Conservation (phyloP, 2,888 invertebrate genomes). For the Atherix ibis region DNA sequence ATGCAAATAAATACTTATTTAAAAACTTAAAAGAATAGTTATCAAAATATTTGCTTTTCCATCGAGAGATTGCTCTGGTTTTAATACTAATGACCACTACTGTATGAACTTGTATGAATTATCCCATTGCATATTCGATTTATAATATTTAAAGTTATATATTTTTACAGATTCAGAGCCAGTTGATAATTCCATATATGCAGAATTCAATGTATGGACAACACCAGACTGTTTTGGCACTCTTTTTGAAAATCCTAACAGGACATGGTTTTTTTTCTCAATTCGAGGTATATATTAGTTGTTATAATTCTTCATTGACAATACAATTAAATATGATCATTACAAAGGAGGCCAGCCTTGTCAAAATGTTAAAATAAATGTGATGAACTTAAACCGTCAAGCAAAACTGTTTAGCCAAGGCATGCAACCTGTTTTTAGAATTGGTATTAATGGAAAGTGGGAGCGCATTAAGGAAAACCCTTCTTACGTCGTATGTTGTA, state of each 20-base stretch:
- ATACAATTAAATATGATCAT: conserved; percentile 1
- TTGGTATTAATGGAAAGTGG: conserved; percentile 69
- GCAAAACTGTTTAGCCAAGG: conserved; percentile 83
- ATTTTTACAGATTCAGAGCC: conserved; percentile 7
- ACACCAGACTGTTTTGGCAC: conserved; percentile 78
- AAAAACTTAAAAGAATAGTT: too few relatives aligned
- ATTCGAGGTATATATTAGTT: conserved; percentile 36
- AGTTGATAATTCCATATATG: conserved; percentile 25
- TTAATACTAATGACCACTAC: too few relatives aligned
- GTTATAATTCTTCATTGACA: not conserved
- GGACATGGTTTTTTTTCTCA: conserved; percentile 89
- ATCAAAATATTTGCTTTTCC: too few relatives aligned
- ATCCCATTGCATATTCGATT: too few relatives aligned
- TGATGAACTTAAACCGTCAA: conserved; percentile 79
- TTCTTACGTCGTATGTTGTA: conserved; percentile 47
- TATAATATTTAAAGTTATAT: too few relatives aligned
- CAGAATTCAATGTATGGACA: conserved; percentile 83
- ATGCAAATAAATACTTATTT: too few relatives aligned
- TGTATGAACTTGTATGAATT: too few relatives aligned
- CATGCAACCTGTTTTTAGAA: conserved; percentile 65
- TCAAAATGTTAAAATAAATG: conserved; percentile 55
- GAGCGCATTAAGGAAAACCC: conserved; percentile 69
- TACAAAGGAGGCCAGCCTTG: conserved; percentile 35
- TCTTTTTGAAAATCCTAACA: conserved; percentile 72
- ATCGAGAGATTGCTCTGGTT: too few relatives aligned